phyloP scores from a whole-genome alignment of 2,797 vertebrate genomes.

The Toxotes lorentzi region DNA sequence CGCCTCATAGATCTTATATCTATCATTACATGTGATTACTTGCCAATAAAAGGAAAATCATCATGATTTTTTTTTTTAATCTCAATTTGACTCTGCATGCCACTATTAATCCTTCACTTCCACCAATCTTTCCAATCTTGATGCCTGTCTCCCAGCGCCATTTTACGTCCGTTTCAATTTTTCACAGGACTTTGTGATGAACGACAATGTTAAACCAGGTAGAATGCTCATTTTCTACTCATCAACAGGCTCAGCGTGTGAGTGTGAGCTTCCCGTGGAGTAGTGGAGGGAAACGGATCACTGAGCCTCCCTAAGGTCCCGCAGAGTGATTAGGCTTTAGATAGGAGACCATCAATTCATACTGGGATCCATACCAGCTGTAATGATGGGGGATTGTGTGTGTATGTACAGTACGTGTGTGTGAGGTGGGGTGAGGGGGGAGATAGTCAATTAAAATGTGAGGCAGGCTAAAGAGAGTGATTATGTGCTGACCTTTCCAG shows the following conservation, averaged over 20 bases:
- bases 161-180: slow-evolving; percentile 75
- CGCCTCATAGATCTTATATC: slow-evolving; percentile 46
- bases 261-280: slow-evolving; percentile 71
- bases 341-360: slow-evolving; percentile 86
- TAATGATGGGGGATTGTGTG: slow-evolving; percentile 74
- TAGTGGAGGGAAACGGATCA: slow-evolving; percentile 78
- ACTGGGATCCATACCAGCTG: slow-evolving; percentile 79
- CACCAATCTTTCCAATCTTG: slow-evolving; percentile 60
- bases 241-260: slow-evolving; percentile 79
- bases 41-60: slow-evolving; percentile 66
- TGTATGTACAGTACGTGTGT: slow-evolving; percentile 51
- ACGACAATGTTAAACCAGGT: slow-evolving; percentile 76
- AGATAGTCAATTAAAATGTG: slow-evolving; percentile 88
- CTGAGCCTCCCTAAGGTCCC: slow-evolving; percentile 80
- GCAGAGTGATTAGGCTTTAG: slow-evolving; percentile 83
- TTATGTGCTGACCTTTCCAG: slow-evolving; percentile 87
- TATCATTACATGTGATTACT: slow-evolving; percentile 64
- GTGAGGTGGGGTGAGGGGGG: slow-evolving; percentile 33
- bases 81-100: slow-evolving; percentile 63
- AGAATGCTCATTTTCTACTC: slow-evolving; percentile 81
- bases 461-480: slow-evolving; percentile 85
- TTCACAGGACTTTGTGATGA: slow-evolving; percentile 72
- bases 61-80: slow-evolving; percentile 60
- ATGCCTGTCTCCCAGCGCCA: slow-evolving; percentile 62
- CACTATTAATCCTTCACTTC: slow-evolving; percentile 72